These are phyloP conservation scores for Drosophila nebulosa DNA, from an alignment of 1,140 invertebrate genomes.

Conservation along the genomic window DNA sequence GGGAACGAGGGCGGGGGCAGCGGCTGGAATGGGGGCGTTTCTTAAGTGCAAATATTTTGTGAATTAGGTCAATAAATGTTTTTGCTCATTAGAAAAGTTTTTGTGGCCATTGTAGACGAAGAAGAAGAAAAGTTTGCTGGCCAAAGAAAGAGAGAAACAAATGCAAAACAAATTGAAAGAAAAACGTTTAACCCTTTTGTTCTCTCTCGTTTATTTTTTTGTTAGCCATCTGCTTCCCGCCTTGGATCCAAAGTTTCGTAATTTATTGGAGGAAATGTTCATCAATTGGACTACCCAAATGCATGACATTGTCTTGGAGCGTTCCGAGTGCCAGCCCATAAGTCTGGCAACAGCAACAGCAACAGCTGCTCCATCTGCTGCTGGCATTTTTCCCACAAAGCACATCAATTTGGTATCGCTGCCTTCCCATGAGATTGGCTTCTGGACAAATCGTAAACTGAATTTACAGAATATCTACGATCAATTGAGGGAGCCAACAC, in stretches of 20 bases:
- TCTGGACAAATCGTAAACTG: constrained; percentile 85
- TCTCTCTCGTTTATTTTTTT: background rate
- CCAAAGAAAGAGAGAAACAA: background rate
- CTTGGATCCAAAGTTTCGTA: constrained; percentile 85
- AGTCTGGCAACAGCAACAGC: background rate
- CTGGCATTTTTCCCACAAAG: constrained; percentile 20
- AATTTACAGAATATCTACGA: constrained; percentile 93
- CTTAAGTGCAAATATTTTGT: constrained; percentile 11
- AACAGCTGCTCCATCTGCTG: no score
- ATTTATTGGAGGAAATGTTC: constrained; percentile 87
- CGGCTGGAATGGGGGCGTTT: no score
- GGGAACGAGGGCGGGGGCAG: background rate
- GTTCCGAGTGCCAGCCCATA: constrained; percentile 41
- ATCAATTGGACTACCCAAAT: constrained; percentile 90
- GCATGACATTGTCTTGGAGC: constrained; percentile 83
- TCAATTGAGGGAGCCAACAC: constrained; percentile 88
- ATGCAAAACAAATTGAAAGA: constrained; percentile 11
- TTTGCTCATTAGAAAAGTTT: constrained; percentile 19
- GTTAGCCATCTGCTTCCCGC: constrained; percentile 68
- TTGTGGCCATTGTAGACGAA: background rate
- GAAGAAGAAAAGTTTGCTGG: constrained; percentile 12
- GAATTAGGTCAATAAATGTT: constrained; percentile 43
- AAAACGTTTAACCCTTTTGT: background rate
- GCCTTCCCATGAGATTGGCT: constrained; percentile 88
- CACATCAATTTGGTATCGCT: constrained; percentile 81